Evolutionary conservation across 2,797 vertebrate genomes (phyloP), one percentile per base, ranked within the genome.

Genomic region (Coregonus sp.): DNA sequence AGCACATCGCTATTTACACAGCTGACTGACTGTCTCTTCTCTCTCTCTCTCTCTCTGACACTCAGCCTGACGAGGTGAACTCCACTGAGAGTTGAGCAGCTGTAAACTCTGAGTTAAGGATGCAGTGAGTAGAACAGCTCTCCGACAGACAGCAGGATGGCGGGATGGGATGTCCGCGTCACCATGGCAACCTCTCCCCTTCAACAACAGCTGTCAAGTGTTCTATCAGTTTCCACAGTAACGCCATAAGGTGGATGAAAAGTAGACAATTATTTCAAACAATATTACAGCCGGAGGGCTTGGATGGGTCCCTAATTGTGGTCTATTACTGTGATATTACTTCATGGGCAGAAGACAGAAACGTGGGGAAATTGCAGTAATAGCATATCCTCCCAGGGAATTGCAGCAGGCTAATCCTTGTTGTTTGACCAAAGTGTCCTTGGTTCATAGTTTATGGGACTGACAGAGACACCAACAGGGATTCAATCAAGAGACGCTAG

Each of bases 221-320:
- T 90, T 63, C 92, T 87, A 88, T 91, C 91, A 90, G 94, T 94
- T 94, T 92, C 94, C 93, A 94, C 89, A 91, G 94, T 89, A 94
- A 95, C 93, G 76, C 80, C 83, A 88, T 87, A 87, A 89, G 86
- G 88, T 87, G 84, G 82, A 82, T 86, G 85, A 87, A 54, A 54
- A 85, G 82, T 79, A 88, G 86, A 92, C 20, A 54, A 33, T 47
- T 47, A 47, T 12, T 47, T 47, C 40, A 73, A 12, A n/a, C 25
- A 29, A 47, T 47, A 25, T 63, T 63, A 25, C 59, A 63, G 59
- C 59, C 87, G 89, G 92, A 87, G 83, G 81, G 87, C 83, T 86
- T 52, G 59, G 80, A 91, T 74, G 80, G 71, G 85, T 81, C 82
- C 85, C 81, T 90, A 87, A 93, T 92, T 87, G 82, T 86, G 86